phyloP scores from a whole-genome alignment of 2,888 invertebrate species.

The Tetramorium bicarinatum region DNA sequence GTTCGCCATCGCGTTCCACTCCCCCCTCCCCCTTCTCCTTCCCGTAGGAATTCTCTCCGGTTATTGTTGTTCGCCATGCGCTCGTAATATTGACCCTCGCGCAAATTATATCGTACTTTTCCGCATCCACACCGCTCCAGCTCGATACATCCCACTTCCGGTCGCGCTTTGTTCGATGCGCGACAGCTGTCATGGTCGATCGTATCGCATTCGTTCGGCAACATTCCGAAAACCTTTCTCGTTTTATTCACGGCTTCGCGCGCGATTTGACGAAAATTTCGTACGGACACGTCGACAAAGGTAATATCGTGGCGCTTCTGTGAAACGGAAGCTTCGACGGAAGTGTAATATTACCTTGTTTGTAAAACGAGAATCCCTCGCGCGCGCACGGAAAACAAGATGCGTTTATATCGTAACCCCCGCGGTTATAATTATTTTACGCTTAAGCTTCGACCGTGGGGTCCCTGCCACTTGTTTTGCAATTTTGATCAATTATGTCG shows the following conservation, averaged over 20 bases:
- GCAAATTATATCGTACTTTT: slow-evolving; percentile 41
- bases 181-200: slow-evolving; percentile 43
- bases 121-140: not conserved
- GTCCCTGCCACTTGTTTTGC: not conserved
- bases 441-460: not conserved
- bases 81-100: slow-evolving; percentile 50
- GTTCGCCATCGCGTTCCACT: not conserved
- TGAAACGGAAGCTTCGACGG: not conserved
- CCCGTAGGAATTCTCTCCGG: slow-evolving; percentile 30
- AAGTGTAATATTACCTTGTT: slow-evolving; percentile 13
- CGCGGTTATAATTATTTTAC: slow-evolving; percentile 1
- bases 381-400: not conserved
- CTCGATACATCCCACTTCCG: slow-evolving; percentile 36
- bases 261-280: slow-evolving; percentile 24
- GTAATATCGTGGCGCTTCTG: slow-evolving; percentile 4
- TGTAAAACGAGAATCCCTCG: not conserved
- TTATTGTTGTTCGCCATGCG: slow-evolving; percentile 26
- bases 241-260: not conserved
- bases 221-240: not conserved
- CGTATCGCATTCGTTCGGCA: slow-evolving; percentile 14
- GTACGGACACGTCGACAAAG: not conserved
- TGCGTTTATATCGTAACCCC: not conserved
- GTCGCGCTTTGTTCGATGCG: slow-evolving; percentile 39
- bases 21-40: not conserved
- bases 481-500: not conserved